Base-by-base conservation (phyloP, 2,113 vertebrate species). In the Phalacrocorax carbo region DNA sequence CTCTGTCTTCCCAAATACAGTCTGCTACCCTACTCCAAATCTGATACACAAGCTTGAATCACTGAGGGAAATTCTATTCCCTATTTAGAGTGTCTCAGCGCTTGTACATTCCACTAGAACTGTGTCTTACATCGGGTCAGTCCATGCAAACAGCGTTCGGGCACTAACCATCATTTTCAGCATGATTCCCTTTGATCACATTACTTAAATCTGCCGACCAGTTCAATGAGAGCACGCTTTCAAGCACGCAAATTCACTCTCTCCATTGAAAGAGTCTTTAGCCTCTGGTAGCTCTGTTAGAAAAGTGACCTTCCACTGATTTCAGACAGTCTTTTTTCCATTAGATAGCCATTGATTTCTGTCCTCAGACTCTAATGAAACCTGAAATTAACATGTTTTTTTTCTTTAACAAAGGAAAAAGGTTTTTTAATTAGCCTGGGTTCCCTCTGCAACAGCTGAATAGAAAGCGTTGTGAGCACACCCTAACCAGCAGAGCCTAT, bases 281-380 rank as follows among this genome's bases (percentile, higher is more conserved):
- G 90, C 21, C 29, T 38, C 29, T 44, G 19, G 8, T 1, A 61
- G 46, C 44, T 52, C 46, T 77, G 57, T 5, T 25, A 42, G 42
- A 36, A 69, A 46, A 55, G 26, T 8, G 61, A 51, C 65, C 34
- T 82, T 40, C 10, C 68, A 42, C 77, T 64, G 60, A 55, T 71
- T 48, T n/a, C 71, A 52, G 75, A 16, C 51, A 78, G 36, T 71
- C 34, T 62, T 27, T 82, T 82, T 75, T 52, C 82, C 38, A 70
- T 83, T 80, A 87, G 38, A 42, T 9, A 70, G 38, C 16, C 79
- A 70, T 19, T 69, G 90, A 83, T 73, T 95, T 92, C 80, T 88
- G n/a, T 69, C 62, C 64, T 60, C 54, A 54, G 58, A 23, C 72
- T 68, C 34, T n/a, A 82, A 79, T 36, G 30, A 69, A 86, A 86